Evolutionary conservation across 2,113 vertebrate genomes (phyloP).

Genomic region (Upupa epops): DNA sequence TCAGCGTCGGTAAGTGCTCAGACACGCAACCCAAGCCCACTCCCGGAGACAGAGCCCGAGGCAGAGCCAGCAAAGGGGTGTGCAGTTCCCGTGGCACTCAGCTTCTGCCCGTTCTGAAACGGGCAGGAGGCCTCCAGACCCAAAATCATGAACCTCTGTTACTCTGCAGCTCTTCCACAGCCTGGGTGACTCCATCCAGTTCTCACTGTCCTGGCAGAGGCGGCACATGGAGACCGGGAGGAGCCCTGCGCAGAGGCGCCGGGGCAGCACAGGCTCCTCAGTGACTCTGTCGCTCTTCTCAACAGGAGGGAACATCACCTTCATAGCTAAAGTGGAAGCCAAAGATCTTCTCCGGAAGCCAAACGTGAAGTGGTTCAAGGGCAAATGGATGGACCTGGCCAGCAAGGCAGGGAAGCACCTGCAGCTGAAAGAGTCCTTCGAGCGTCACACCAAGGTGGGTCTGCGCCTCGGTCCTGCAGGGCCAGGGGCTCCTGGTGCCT

Average conservation of each 20-base stretch:
- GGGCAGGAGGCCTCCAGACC: background rate
- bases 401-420: slow-evolving; percentile 98
- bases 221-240: background rate
- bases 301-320: slow-evolving; percentile 90
- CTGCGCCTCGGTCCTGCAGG: too few species aligned
- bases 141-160: background rate
- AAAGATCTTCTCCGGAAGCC: slow-evolving; percentile 97
- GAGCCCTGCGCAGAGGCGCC: background rate
- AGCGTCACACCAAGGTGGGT: slow-evolving; percentile 87
- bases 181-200: background rate
- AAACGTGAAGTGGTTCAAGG: slow-evolving; percentile 96
- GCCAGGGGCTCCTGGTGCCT: too few species aligned
- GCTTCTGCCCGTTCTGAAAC: background rate
- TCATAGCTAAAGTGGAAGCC: slow-evolving; percentile 93
- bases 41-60: background rate
- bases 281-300: too few species aligned
- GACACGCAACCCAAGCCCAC: background rate
- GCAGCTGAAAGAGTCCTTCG: slow-evolving; percentile 95
- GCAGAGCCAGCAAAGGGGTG: background rate
- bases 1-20: slow-evolving; percentile 87
- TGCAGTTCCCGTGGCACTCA: too few species aligned
- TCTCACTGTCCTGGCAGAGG: background rate
- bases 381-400: slow-evolving; percentile 99
- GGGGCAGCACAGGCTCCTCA: too few species aligned
- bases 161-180: background rate